phyloP scores from a whole-genome alignment of 2,113 vertebrate genomes.

The Cheirogaleus medius region DNA sequence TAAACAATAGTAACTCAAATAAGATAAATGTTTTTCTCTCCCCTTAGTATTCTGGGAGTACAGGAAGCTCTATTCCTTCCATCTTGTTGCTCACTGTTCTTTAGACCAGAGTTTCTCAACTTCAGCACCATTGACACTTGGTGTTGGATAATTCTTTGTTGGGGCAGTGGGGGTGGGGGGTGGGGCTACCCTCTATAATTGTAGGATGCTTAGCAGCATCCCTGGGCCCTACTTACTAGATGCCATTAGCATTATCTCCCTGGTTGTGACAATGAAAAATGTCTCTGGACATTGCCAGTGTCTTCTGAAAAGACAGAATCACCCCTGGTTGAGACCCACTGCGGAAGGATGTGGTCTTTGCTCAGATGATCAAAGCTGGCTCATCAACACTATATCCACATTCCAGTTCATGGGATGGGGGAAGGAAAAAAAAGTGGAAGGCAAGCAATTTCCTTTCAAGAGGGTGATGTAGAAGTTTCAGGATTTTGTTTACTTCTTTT shows the following conservation, averaged over 20 bases:
- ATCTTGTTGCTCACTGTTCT: not conserved
- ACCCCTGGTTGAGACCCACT: not conserved
- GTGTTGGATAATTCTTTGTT: not conserved
- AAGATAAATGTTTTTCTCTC: not conserved
- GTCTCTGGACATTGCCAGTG: not conserved
- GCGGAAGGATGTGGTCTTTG: not conserved
- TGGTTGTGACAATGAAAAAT: not conserved
- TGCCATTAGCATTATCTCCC: not conserved
- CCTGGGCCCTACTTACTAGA: not conserved
- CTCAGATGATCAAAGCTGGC: not conserved
- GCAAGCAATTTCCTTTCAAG: not conserved
- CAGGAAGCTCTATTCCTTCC: not conserved
- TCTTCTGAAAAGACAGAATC: not conserved
- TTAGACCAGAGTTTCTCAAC: not conserved
- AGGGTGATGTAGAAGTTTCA: not conserved
- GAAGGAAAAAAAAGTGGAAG: not conserved
- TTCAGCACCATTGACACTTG: not conserved
- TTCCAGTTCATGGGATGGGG: not conserved
- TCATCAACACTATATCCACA: not conserved
- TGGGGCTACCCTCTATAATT: not conserved
- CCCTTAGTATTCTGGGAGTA: not conserved
- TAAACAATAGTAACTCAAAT: not conserved
- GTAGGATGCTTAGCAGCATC: not conserved
- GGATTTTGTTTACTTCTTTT: not conserved
- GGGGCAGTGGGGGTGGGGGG: not conserved